Evolutionary conservation across 1,140 invertebrate species (phyloP).

Genomic region (Ooceraea biroi): DNA sequence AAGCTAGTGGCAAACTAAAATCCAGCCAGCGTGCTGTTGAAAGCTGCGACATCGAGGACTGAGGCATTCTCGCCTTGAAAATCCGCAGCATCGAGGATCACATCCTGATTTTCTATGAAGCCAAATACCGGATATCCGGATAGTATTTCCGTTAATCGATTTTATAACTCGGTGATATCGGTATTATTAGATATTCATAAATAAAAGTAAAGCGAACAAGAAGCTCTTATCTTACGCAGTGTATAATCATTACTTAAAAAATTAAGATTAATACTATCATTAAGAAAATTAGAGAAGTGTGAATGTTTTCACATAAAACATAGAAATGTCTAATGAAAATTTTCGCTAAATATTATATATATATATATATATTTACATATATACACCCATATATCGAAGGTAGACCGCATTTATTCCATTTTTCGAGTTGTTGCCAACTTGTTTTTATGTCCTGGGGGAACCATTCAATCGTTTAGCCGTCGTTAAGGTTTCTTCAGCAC

Average conservation of each 20-base stretch:
- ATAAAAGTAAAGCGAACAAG: neutral
- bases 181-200: neutral
- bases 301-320: no score
- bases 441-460: slow-evolving; percentile 2
- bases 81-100: neutral
- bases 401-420: slow-evolving; percentile 26
- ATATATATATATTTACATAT: slow-evolving; percentile 12
- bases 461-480: slow-evolving; percentile 31
- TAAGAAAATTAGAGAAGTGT: no score
- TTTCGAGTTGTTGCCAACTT: slow-evolving; percentile 29
- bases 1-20: neutral
- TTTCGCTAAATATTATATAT: neutral
- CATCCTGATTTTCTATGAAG: slow-evolving; percentile 32
- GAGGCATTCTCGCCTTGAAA: slow-evolving; percentile 20
- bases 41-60: neutral
- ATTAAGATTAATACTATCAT: no score
- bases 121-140: neutral
- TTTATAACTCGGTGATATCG: neutral
- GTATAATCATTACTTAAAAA: slow-evolving; percentile 23
- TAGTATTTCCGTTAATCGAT: slow-evolving; percentile 7
- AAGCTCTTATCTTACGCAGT: neutral
- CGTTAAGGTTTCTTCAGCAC: slow-evolving; percentile 45
- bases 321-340: no score
- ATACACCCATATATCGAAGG: neutral
- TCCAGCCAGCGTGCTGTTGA: slow-evolving; percentile 9